Evolutionary conservation across 2,888 invertebrate genomes (phyloP).

Genomic region (Linnaemya tessellans): DNA sequence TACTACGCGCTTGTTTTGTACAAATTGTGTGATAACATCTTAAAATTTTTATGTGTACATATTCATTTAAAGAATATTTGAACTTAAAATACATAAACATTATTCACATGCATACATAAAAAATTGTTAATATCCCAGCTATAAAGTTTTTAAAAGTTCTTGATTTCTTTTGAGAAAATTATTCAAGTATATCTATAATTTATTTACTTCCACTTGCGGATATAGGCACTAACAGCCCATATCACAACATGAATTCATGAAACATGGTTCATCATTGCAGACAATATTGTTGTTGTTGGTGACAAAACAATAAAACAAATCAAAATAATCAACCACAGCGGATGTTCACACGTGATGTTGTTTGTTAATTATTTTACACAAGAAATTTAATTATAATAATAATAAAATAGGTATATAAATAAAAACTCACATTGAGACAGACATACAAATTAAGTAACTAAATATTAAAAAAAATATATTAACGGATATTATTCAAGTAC

Average conservation of each 20-base stretch:
- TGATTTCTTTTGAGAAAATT: not conserved
- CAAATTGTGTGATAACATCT: too few species aligned
- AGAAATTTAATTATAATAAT: too few species aligned
- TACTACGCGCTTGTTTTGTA: too few species aligned
- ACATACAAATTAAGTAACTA: conserved; percentile 1
- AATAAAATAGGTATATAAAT: too few species aligned
- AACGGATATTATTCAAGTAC: conserved; percentile 65
- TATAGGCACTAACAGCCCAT: conserved; percentile 25
- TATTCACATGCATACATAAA: too few species aligned
- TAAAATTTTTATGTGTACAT: too few species aligned
- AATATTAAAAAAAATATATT: conserved; percentile 49
- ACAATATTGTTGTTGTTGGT: not conserved
- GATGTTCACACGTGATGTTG: conserved; percentile 81
- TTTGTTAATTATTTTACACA: conserved; percentile 77
- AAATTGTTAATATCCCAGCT: not conserved
- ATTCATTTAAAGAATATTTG: too few species aligned
- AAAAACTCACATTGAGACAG: not conserved
- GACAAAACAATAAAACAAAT: conserved; percentile 34
- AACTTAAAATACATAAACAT: too few species aligned
- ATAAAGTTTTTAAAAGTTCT: not conserved
- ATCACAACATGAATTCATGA: conserved; percentile 16
- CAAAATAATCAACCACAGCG: conserved; percentile 73
- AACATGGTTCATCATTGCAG: conserved; percentile 39
- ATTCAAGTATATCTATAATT: conserved; percentile 28
- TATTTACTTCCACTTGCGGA: conserved; percentile 69